Evolutionary conservation across 2,888 invertebrate genomes (phyloP).

Genomic region (Biston betularia): DNA sequence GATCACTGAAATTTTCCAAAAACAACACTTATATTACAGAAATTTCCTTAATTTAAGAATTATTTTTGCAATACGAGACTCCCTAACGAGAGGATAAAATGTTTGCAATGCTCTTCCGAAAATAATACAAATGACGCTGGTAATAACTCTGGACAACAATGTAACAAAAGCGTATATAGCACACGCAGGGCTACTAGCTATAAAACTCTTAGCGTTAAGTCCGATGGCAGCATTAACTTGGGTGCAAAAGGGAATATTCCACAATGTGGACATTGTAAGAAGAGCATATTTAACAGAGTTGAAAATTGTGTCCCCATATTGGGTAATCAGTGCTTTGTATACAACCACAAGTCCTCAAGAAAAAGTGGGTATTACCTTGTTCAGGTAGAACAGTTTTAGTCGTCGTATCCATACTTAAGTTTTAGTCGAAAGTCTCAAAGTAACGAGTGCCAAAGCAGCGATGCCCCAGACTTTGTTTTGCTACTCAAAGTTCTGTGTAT

Average conservation of each 20-base stretch:
- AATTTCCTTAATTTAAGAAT: not conserved
- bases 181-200: constrained; percentile 62
- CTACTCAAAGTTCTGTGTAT: too few species aligned
- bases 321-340: constrained; percentile 65
- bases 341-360: constrained; percentile 55
- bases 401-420: too few species aligned
- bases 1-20: not conserved
- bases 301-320: constrained; percentile 67
- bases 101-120: not conserved
- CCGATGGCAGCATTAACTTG: constrained; percentile 65
- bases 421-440: too few species aligned
- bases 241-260: constrained; percentile 60
- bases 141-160: constrained; percentile 57
- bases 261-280: constrained; percentile 55
- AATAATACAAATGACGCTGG: constrained; percentile 45
- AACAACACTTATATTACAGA: not conserved
- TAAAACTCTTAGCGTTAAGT: constrained; percentile 61
- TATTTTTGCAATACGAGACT: not conserved
- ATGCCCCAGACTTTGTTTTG: too few species aligned
- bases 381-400: constrained; percentile 49
- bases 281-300: constrained; percentile 67
- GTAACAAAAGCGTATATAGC: constrained; percentile 63
- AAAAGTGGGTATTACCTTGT: constrained; percentile 52
- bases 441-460: too few species aligned
- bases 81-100: not conserved